Conservation (phyloP, 1,140 invertebrate genomes). For the Philotrypesis tridentata region DNA sequence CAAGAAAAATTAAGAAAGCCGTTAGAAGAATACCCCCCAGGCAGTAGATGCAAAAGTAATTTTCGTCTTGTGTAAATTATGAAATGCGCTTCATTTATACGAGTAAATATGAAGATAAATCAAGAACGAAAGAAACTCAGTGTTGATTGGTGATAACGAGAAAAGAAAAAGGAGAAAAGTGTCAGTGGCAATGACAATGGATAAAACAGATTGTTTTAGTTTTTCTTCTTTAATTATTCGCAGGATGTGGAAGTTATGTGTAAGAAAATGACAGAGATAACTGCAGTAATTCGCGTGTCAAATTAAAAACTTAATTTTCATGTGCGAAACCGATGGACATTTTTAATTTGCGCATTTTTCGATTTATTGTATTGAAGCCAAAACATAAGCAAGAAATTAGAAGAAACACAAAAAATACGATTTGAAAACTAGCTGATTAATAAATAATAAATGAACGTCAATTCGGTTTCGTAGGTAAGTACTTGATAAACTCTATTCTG, state of each 20-base stretch:
- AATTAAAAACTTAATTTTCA: constrained; percentile 25
- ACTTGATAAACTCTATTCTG: constrained; percentile 26
- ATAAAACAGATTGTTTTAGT: constrained; percentile 22
- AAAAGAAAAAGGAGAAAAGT: constrained; percentile 30
- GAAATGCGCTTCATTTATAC: background rate
- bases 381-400: background rate
- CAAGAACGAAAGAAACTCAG: constrained; percentile 7
- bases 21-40: constrained; percentile 66
- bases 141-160: background rate
- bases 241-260: constrained; percentile 16
- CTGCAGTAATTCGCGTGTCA: background rate
- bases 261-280: background rate
- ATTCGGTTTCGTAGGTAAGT: constrained; percentile 42
- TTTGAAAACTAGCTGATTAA: constrained; percentile 8
- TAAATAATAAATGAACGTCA: background rate
- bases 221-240: constrained; percentile 23
- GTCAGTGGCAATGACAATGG: background rate
- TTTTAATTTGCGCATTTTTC: constrained; percentile 70
- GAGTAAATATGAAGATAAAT: constrained; percentile 26
- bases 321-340: constrained; percentile 19
- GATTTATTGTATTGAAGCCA: constrained; percentile 61
- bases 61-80: background rate
- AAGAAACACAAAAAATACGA: background rate
- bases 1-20: constrained; percentile 69
- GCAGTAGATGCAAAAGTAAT: constrained; percentile 1